Percentiles rank a stretch among this genome's conserved stretches.
phyloP scores from a whole-genome alignment of 2,113 vertebrate species.

The Colossoma macropomum region DNA sequence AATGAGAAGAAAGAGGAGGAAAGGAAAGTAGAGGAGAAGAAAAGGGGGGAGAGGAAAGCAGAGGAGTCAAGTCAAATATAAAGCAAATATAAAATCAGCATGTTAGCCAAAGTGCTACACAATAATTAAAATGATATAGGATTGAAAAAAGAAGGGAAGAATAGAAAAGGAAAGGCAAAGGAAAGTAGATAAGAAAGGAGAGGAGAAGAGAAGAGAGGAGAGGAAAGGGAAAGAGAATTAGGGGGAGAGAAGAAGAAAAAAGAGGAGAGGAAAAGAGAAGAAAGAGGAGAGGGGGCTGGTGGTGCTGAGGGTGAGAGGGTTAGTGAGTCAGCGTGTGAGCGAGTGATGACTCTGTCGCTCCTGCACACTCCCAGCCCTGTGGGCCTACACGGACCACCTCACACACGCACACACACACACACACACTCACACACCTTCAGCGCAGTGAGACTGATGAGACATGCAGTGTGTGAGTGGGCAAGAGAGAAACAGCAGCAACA shows the following conservation, averaged over 20 bases:
- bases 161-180: not conserved
- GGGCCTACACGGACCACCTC: conserved; percentile 32
- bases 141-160: too few species aligned
- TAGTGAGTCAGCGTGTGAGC: conserved; percentile 66
- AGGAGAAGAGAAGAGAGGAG: not conserved
- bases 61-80: too few species aligned
- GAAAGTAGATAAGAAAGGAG: not conserved
- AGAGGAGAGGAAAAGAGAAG: not conserved
- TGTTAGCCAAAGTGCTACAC: not conserved
- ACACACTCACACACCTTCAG: conserved; percentile 23
- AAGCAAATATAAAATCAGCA: not conserved
- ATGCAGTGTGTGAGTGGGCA: conserved; percentile 34
- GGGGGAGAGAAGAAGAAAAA: not conserved
- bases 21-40: not conserved
- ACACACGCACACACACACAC: conserved; percentile 22
- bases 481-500: conserved; percentile 29
- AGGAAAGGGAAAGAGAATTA: not conserved
- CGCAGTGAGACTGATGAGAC: conserved; percentile 38
- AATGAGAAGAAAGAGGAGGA: not conserved
- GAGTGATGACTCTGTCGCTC: conserved; percentile 48
- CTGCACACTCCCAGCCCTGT: conserved; percentile 38
- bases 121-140: too few species aligned
- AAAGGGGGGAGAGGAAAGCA: not conserved
- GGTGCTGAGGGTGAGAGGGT: conserved; percentile 64
- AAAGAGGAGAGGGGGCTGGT: conserved; percentile 33